A percentile compares a stretch with the other conserved stretches of the same genome.
phyloP scores from a whole-genome alignment of 92 coral and sea anemone genomes.

The Siderastrea radians region DNA sequence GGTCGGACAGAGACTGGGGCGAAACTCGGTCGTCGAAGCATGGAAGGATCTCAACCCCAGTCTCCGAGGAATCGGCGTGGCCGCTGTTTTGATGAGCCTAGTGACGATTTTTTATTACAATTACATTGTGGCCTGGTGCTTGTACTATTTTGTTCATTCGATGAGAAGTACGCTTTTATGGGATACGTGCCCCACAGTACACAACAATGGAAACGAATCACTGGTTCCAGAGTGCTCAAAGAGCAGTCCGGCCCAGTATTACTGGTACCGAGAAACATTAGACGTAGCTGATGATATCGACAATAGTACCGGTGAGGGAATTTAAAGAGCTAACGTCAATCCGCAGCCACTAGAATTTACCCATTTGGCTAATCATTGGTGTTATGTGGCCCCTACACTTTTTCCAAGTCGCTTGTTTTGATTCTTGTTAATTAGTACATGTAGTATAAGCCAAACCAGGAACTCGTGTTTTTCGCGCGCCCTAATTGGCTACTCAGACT shows the following conservation, averaged over 20 bases:
- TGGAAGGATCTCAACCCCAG: constrained; percentile 85
- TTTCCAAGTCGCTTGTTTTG: too few species aligned
- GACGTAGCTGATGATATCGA: constrained; percentile 77
- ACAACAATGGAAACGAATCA: constrained; percentile 49
- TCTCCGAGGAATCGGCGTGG: constrained; percentile 87
- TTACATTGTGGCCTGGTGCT: constrained; percentile 91
- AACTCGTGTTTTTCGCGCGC: too few species aligned
- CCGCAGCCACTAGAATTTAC: too few species aligned
- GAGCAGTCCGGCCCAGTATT: constrained; percentile 85
- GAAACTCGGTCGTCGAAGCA: constrained; percentile 71
- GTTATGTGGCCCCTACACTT: too few species aligned
- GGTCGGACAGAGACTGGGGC: constrained; percentile 89
- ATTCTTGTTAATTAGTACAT: too few species aligned
- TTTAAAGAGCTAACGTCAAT: too few species aligned
- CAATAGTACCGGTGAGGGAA: constrained; percentile 64
- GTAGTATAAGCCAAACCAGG: too few species aligned
- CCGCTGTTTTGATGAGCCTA: constrained; percentile 77
- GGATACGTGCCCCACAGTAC: constrained; percentile 70
- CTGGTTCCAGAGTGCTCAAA: constrained; percentile 74
- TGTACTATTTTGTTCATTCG: constrained; percentile 85
- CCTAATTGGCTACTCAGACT: too few species aligned
- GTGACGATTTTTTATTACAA: constrained; percentile 79
- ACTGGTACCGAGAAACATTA: constrained; percentile 91
- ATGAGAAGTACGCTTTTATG: constrained; percentile 82
- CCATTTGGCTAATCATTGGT: too few species aligned